These are phyloP conservation scores for Gymnopithys bicolor DNA, from an alignment of 2,797 vertebrate genomes.

Conservation along the genomic window DNA sequence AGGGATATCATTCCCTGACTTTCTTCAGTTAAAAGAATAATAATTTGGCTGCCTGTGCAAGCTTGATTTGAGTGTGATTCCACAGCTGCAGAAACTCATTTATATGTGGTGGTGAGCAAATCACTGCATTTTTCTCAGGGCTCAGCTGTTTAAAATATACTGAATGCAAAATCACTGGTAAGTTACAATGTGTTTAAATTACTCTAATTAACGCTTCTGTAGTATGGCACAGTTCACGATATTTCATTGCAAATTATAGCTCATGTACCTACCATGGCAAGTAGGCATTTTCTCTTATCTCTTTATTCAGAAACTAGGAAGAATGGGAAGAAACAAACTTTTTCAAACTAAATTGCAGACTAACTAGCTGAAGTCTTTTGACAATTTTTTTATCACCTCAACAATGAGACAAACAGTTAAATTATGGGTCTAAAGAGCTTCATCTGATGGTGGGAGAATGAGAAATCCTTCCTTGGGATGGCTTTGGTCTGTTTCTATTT, in stretches of 20 bases:
- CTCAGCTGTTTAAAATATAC: constrained; percentile 78
- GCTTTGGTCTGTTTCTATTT: constrained; percentile 23
- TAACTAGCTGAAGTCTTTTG: constrained; percentile 45
- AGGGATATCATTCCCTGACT: constrained; percentile 23
- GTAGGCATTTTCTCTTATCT: constrained; percentile 18
- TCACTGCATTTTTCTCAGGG: constrained; percentile 64
- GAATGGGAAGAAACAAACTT: constrained; percentile 52
- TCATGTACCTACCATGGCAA: constrained; percentile 52
- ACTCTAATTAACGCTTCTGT: constrained; percentile 78
- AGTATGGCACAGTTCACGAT: constrained; percentile 70
- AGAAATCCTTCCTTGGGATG: neutral
- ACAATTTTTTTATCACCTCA: constrained; percentile 46
- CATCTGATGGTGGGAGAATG: constrained; percentile 11
- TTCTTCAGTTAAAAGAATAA: constrained; percentile 56
- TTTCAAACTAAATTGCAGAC: constrained; percentile 59
- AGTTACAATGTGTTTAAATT: constrained; percentile 79
- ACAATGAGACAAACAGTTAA: constrained; percentile 51
- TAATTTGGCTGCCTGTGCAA: constrained; percentile 67
- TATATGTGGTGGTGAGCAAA: constrained; percentile 70
- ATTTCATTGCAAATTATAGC: constrained; percentile 76
- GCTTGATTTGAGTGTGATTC: constrained; percentile 53
- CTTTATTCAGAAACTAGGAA: constrained; percentile 31
- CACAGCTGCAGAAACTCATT: constrained; percentile 73
- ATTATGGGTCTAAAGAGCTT: constrained; percentile 45
- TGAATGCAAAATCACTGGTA: constrained; percentile 78